Conservation (phyloP, 2,113 vertebrate genomes). For the Trinectes maculatus region DNA sequence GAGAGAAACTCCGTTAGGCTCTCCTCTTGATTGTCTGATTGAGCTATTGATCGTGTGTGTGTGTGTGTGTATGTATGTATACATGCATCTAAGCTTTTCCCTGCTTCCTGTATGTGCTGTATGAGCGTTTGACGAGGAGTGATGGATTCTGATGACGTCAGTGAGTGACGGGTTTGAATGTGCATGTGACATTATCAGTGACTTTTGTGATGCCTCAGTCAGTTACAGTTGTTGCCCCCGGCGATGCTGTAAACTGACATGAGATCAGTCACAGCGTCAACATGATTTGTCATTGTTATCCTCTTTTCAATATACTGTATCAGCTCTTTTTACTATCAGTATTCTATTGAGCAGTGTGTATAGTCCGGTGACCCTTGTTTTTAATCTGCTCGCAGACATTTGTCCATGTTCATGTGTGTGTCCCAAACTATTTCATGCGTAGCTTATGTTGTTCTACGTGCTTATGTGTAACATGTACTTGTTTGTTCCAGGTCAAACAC, state of each 20-base stretch:
- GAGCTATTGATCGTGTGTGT: conserved; percentile 20
- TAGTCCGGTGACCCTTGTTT: conserved; percentile 32
- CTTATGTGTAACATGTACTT: conserved; percentile 31
- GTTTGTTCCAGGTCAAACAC: conserved; percentile 5
- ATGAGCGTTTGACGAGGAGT: conserved; percentile 17
- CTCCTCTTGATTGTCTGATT: conserved; percentile 30
- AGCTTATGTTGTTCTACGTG: conserved; percentile 33
- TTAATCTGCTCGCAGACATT: conserved; percentile 36
- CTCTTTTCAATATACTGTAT: conserved; percentile 63
- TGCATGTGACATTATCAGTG: conserved; percentile 31
- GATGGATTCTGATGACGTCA: background rate
- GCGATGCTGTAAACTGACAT: conserved; percentile 29
- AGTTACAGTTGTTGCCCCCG: conserved; percentile 7
- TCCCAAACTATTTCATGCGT: conserved; percentile 44
- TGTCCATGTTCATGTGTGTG: conserved; percentile 7
- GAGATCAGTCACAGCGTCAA: conserved; percentile 19
- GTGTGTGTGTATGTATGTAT: conserved; percentile 16
- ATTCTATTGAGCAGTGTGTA: conserved; percentile 50
- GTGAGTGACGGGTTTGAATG: conserved; percentile 15
- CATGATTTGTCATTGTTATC: conserved; percentile 68
- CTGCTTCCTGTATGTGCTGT: conserved; percentile 36
- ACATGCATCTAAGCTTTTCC: conserved; percentile 33
- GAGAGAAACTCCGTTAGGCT: conserved; percentile 30
- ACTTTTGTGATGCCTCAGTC: conserved; percentile 50
- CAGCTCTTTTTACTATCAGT: conserved; percentile 55